Percentiles rank a stretch among this genome's conserved stretches.
These are phyloP conservation scores for Coptodon rendalli DNA, from an alignment of 2,113 vertebrate genomes.

Conservation along the genomic window DNA sequence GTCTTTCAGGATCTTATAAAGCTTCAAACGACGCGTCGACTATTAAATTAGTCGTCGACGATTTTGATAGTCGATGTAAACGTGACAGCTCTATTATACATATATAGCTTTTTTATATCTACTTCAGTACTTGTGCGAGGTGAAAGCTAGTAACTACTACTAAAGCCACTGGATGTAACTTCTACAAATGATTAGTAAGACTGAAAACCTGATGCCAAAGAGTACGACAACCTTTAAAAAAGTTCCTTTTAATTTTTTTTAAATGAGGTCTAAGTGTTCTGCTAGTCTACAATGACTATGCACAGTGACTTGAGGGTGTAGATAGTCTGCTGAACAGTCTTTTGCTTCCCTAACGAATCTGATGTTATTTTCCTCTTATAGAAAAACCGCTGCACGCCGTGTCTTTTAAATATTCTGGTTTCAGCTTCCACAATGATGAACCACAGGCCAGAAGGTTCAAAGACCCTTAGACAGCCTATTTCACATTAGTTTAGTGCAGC, in stretches of 20 bases:
- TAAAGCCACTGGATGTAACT: neutral
- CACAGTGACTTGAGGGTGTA: neutral
- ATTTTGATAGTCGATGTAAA: neutral
- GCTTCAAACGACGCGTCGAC: fast-evolving
- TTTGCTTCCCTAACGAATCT: neutral
- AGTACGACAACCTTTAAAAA: neutral
- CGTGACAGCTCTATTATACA: neutral
- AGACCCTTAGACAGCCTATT: neutral
- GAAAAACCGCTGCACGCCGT: neutral
- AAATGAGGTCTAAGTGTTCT: neutral
- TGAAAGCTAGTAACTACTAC: neutral
- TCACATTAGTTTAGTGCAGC: neutral
- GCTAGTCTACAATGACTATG: neutral
- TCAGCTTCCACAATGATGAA: neutral
- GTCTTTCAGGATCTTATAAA: fast-evolving
- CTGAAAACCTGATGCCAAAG: neutral
- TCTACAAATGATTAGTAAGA: neutral
- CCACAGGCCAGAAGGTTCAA: neutral
- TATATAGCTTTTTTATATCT: neutral
- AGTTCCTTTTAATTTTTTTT: neutral
- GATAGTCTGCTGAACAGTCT: neutral
- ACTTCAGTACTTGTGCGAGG: neutral
- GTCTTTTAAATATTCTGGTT: neutral
- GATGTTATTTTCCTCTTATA: neutral
- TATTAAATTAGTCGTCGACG: fast-evolving